Evolutionary conservation across 2,888 invertebrate genomes (phyloP).

Genomic region (Leistus spinibarbis): DNA sequence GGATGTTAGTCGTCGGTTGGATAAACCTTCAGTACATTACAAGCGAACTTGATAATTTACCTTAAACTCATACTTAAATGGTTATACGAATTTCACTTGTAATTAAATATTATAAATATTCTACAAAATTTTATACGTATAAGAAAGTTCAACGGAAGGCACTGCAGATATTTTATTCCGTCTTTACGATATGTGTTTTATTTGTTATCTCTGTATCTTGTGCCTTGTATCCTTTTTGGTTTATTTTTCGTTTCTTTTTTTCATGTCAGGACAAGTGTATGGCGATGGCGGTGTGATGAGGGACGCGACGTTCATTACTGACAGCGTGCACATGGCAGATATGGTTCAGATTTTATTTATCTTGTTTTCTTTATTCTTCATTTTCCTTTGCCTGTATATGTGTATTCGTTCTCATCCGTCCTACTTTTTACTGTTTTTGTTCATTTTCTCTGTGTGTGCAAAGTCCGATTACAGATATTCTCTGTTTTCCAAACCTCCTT

Average conservation of each 20-base stretch:
- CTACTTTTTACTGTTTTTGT: conserved; percentile 18
- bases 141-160: too few relatives aligned
- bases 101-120: too few relatives aligned
- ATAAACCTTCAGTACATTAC: too few relatives aligned
- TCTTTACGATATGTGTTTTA: too few relatives aligned
- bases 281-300: background rate
- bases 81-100: too few relatives aligned
- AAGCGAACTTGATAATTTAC: too few relatives aligned
- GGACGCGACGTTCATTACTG: conserved; percentile 3
- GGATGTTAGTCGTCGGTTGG: too few relatives aligned
- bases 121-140: too few relatives aligned
- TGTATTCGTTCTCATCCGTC: conserved; percentile 20
- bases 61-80: too few relatives aligned
- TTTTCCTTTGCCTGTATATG: conserved; percentile 10
- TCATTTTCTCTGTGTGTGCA: conserved; percentile 3
- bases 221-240: too few relatives aligned
- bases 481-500: background rate
- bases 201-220: too few relatives aligned
- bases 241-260: background rate
- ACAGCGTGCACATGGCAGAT: conserved; percentile 24
- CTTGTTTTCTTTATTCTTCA: conserved; percentile 24
- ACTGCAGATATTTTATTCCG: too few relatives aligned
- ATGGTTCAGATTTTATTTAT: conserved; percentile 30
- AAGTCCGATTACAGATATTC: background rate
- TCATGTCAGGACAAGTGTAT: background rate